Percentiles rank a stretch among this genome's conserved stretches.
These are phyloP conservation scores for Ictidomys tridecemlineatus DNA, from an alignment of 2,113 vertebrate genomes.

Conservation along the genomic window DNA sequence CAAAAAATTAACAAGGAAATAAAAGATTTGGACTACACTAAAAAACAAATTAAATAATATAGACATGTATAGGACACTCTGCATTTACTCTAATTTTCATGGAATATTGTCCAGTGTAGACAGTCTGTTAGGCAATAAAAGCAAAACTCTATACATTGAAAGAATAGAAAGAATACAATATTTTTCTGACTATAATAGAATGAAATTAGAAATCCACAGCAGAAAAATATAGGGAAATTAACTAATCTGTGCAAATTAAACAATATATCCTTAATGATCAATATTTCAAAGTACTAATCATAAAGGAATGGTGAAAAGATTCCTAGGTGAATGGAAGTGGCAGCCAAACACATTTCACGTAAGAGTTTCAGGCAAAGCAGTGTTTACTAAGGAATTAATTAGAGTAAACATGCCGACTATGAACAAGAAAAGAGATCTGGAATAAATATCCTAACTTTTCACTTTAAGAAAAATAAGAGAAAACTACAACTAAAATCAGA, in stretches of 20 bases:
- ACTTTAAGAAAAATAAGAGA: too few relatives aligned
- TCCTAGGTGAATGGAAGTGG: neutral
- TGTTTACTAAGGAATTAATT: neutral
- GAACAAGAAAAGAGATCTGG: too few relatives aligned
- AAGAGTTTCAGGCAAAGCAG: neutral
- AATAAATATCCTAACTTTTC: too few relatives aligned
- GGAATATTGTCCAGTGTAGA: too few relatives aligned
- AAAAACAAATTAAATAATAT: neutral
- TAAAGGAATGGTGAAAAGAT: neutral
- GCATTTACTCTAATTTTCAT: too few relatives aligned
- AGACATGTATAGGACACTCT: neutral
- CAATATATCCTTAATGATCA: neutral
- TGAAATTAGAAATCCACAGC: too few relatives aligned
- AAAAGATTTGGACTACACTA: neutral
- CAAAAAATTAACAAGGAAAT: too few relatives aligned
- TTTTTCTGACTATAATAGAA: neutral
- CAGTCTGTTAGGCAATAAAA: neutral
- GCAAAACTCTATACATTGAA: neutral
- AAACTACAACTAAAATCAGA: too few relatives aligned
- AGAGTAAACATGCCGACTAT: neutral
- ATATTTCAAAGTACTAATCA: neutral
- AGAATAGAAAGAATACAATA: neutral
- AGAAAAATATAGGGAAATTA: too few relatives aligned
- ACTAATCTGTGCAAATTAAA: too few relatives aligned
- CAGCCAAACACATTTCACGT: neutral